Evolutionary conservation across 35 echinoderm and acorn worm species (phyloP).

Genomic region (Heliocidaris tuberculata): DNA sequence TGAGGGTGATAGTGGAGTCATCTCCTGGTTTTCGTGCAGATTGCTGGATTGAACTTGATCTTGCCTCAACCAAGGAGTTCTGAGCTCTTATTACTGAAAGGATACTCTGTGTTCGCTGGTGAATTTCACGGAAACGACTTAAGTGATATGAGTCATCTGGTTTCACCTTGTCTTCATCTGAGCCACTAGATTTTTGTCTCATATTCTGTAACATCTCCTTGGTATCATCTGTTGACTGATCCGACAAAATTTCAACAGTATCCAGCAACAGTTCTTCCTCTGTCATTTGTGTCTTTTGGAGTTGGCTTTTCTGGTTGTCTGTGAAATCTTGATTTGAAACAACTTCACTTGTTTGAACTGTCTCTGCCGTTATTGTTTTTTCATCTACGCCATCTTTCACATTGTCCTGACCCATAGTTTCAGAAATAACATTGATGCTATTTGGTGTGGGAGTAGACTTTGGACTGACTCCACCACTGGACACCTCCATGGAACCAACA

Average conservation of each 20-base stretch:
- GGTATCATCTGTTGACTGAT: conserved; percentile 45
- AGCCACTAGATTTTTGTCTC: conserved; percentile 14
- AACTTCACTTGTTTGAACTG: neutral
- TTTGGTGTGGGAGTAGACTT: neutral
- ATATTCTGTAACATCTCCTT: conserved; percentile 39
- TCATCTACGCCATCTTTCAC: neutral
- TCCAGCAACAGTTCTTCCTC: neutral
- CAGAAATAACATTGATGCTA: neutral
- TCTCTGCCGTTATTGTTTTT: neutral
- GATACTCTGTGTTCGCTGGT: conserved; percentile 70
- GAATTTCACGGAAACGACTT: conserved; percentile 52
- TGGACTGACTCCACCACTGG: neutral
- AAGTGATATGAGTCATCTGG: conserved; percentile 34
- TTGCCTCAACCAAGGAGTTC: conserved; percentile 22
- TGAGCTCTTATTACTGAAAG: conserved; percentile 61
- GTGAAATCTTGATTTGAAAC: conserved; percentile 22
- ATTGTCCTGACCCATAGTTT: neutral
- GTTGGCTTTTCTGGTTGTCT: conserved; percentile 26
- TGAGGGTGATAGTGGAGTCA: conserved; percentile 40
- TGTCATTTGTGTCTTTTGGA: conserved; percentile 22
- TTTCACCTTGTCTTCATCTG: neutral
- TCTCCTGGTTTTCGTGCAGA: neutral
- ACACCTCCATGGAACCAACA: neutral
- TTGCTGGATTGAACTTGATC: neutral
- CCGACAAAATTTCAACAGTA: conserved; percentile 7